Base-by-base conservation (phyloP, 1,140 invertebrate species). In the Drosophila lacertosa region DNA sequence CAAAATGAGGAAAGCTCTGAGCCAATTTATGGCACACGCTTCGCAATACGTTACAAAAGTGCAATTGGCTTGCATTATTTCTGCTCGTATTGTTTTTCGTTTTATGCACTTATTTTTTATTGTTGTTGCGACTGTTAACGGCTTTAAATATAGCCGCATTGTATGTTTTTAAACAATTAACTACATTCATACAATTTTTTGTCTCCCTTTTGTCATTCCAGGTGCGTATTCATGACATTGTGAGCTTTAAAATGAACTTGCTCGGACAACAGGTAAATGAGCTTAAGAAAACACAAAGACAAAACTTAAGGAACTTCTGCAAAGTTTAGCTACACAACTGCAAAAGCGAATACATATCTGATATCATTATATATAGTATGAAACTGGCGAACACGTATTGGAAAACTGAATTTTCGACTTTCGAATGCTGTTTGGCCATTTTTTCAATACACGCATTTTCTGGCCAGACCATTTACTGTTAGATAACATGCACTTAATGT, bases 151-250 rank as follows among this genome's bases (percentile, higher is more conserved):
- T 44, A 65, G 29, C 13, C 37, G n/a, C 53, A 59, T 59, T 53
- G 29, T 57, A 15, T 24, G 37, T 42, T 62, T 59, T 69, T 48
- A 48, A 55, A 57, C 74, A 74, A 67, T 81, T 81, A 69, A 69
- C 59, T 69, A 40, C 29, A 54, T 13, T 39, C 58, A 13, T 48
- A 69, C 62, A 47, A 67, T 60, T 70, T 35, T 48, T 32, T n/a
- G n/a, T n/a, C n/a, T 58, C 29, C 70, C 26, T 44, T 47, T 53
- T 88, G 24, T 88, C 68, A 18, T 86, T 86, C 4, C 82, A 88
- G 81, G 81, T 88, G 74, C 81, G 81, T 88, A 83, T 76, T 32
- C 39, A 55, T 20, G 33, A 48, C 33, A 13, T 58, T 47, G 40
- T 44, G 20, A 4, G n/a, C 54, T 7, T 32, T 22, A 26, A 24